Evolutionary conservation across 2,113 vertebrate genomes (phyloP).

Genomic region (Hippocampus zosterae): DNA sequence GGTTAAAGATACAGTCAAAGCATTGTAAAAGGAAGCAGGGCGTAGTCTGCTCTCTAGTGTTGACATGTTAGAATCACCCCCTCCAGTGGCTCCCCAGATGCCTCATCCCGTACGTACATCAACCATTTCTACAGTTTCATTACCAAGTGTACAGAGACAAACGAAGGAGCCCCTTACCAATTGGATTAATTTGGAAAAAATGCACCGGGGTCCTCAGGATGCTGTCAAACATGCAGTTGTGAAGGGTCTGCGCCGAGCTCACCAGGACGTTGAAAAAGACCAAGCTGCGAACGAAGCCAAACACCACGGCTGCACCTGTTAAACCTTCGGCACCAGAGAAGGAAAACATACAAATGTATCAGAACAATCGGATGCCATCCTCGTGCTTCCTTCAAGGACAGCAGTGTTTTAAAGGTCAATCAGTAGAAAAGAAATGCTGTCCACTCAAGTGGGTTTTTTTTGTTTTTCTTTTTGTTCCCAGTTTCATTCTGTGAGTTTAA

Average conservation of each 20-base stretch:
- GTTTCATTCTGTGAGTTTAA: constrained; percentile 36
- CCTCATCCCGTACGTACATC: background rate
- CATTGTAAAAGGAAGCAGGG: constrained; percentile 31
- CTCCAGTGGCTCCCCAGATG: background rate
- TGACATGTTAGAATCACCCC: constrained; percentile 11
- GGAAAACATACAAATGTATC: constrained; percentile 12
- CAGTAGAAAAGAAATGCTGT: constrained; percentile 10
- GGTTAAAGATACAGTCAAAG: background rate
- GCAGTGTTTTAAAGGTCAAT: constrained; percentile 21
- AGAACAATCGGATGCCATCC: background rate
- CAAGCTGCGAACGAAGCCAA: constrained; percentile 80
- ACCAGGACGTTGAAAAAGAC: constrained; percentile 85
- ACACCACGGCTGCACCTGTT: constrained; percentile 78
- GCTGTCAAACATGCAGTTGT: constrained; percentile 88
- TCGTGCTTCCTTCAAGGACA: constrained; percentile 25
- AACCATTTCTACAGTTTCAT: background rate
- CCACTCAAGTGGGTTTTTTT: constrained; percentile 14
- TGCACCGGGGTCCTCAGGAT: constrained; percentile 81
- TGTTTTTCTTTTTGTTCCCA: constrained; percentile 15
- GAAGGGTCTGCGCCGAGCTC: constrained; percentile 80
- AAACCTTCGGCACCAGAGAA: constrained; percentile 74
- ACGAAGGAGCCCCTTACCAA: constrained; percentile 75
- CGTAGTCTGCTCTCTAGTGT: constrained; percentile 70
- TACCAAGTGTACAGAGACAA: background rate
- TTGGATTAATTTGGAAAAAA: constrained; percentile 91